These are phyloP conservation scores for Tachuris rubrigastra DNA, from an alignment of 2,113 vertebrate genomes.

Conservation along the genomic window DNA sequence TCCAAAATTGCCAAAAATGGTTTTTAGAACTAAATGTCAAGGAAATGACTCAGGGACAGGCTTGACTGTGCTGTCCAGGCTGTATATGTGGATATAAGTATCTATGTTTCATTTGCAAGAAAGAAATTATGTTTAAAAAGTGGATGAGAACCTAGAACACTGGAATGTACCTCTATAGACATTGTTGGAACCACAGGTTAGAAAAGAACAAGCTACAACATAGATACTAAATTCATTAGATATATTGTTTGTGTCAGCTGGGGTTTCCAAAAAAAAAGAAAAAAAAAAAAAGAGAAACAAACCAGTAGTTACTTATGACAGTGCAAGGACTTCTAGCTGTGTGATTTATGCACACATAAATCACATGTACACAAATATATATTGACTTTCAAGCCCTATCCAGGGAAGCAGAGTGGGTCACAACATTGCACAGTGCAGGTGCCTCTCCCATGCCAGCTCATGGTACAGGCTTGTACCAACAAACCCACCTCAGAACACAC, in stretches of 20 bases:
- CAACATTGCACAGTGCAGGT: neutral
- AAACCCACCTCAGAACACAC: neutral
- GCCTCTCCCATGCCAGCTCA: neutral
- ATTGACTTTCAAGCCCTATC: neutral
- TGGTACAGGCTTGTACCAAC: neutral
- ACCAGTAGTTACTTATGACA: neutral
- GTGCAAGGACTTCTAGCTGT: neutral
- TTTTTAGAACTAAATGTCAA: constrained; percentile 3
- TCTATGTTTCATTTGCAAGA: neutral
- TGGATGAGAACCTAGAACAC: neutral
- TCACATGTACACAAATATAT: neutral
- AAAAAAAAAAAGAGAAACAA: neutral
- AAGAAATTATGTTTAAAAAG: neutral
- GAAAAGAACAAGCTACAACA: neutral
- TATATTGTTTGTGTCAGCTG: neutral
- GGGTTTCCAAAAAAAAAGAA: neutral
- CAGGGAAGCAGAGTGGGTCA: neutral
- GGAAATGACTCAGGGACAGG: neutral
- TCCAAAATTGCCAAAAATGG: neutral
- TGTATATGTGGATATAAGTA: neutral
- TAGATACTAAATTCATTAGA: neutral
- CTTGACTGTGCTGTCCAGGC: neutral
- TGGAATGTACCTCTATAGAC: neutral
- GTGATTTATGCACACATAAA: neutral
- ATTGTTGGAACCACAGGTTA: neutral